phyloP scores from a whole-genome alignment of 2,888 invertebrate species.

The Pyrrhosoma nymphula region DNA sequence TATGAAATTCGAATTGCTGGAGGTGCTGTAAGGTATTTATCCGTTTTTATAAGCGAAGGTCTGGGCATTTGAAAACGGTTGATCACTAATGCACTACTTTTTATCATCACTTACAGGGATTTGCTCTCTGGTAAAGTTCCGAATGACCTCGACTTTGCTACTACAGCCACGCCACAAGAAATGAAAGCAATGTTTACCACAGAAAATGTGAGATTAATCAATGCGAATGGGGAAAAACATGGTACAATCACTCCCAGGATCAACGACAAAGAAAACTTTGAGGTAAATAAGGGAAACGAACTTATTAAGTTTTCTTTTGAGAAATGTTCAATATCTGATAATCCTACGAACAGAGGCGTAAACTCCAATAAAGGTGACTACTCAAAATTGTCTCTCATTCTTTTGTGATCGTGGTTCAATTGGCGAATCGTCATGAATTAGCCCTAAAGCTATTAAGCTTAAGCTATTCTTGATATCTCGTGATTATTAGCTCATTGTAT shows the following conservation, averaged over 20 bases:
- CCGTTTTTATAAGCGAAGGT: neutral
- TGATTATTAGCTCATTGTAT: no score
- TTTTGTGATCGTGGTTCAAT: no score
- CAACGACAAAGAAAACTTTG: slow-evolving; percentile 96
- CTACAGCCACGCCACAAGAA: slow-evolving; percentile 95
- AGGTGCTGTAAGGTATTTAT: slow-evolving; percentile 91
- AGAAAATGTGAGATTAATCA: slow-evolving; percentile 94
- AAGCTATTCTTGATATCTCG: no score
- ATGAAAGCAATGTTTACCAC: slow-evolving; percentile 96
- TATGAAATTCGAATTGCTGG: slow-evolving; percentile 96
- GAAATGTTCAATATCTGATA: no score
- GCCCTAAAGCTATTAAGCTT: no score
- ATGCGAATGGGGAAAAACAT: slow-evolving; percentile 94
- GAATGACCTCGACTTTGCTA: slow-evolving; percentile 98
- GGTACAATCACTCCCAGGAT: slow-evolving; percentile 98
- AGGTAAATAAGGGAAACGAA: slow-evolving; percentile 82
- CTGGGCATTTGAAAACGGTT: neutral
- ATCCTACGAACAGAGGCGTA: no score
- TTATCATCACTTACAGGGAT: slow-evolving; percentile 81
- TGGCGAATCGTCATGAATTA: no score
- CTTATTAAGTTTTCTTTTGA: no score
- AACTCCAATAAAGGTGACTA: no score
- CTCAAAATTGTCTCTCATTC: no score
- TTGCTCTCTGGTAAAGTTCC: slow-evolving; percentile 88
- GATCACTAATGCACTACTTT: neutral